Evolutionary conservation across 1,140 invertebrate genomes (phyloP).

Genomic region (Drosophila eugracilis): DNA sequence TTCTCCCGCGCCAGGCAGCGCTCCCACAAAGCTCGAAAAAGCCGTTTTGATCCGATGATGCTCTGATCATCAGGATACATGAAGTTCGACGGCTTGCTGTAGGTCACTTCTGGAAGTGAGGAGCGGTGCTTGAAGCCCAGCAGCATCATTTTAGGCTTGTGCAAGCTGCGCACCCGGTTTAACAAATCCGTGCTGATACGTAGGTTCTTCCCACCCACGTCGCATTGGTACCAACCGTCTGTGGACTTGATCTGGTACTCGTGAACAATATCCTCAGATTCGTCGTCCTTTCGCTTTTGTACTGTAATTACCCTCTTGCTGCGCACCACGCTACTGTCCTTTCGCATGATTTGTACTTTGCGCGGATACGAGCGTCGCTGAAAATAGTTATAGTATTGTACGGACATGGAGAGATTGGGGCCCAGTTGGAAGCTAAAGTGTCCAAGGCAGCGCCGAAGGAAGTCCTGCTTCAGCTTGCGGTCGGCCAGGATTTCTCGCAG

Average conservation of each 20-base stretch:
- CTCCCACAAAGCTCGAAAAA: conserved; percentile 81
- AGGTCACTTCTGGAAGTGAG: conserved; percentile 44
- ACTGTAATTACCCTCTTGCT: conserved; percentile 66
- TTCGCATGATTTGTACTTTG: conserved; percentile 65
- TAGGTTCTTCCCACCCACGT: conserved; percentile 45
- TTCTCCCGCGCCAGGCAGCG: conserved; percentile 74
- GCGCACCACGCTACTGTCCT: conserved; percentile 71
- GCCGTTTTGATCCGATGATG: conserved; percentile 72
- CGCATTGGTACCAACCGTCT: conserved; percentile 67
- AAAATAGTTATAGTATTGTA: conserved; percentile 78
- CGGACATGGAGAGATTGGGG: conserved; percentile 63
- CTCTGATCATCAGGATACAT: conserved; percentile 81
- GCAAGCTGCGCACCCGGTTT: conserved; percentile 58
- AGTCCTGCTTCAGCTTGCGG: conserved; percentile 76
- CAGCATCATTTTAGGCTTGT: conserved; percentile 71
- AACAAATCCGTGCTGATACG: conserved; percentile 62
- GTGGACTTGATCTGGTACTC: conserved; percentile 65
- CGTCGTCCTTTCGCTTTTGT: conserved; percentile 36
- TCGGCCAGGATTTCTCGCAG: conserved; percentile 72
- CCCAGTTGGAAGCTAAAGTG: conserved; percentile 74
- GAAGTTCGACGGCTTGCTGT: conserved; percentile 73
- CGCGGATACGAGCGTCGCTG: conserved; percentile 58
- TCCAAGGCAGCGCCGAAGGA: conserved; percentile 66
- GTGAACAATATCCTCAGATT: conserved; percentile 52
- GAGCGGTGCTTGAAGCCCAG: conserved; percentile 80